Conservation (phyloP, 2,797 vertebrate species). For the Potorous gilbertii region DNA sequence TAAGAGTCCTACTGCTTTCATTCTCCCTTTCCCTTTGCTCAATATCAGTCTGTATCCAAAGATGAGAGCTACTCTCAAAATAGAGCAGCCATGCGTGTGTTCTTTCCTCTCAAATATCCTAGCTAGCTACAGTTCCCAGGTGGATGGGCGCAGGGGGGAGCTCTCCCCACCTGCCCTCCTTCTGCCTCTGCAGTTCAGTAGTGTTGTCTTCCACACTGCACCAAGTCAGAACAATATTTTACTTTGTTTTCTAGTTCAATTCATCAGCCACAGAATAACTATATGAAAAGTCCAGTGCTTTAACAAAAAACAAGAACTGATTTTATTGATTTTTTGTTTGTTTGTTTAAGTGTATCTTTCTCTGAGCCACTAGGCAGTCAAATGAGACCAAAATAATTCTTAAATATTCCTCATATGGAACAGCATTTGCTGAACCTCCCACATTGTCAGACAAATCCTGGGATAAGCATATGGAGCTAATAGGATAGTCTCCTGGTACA, state of each 20-base stretch:
- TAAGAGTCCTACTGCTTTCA: neutral
- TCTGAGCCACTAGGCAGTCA: slow-evolving; percentile 34
- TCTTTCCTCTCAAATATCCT: neutral
- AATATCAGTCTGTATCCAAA: neutral
- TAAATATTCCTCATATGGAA: slow-evolving; percentile 5
- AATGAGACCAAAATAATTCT: slow-evolving; percentile 26
- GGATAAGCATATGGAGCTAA: neutral
- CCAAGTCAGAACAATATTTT: neutral
- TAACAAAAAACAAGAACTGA: neutral
- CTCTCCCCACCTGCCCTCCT: neutral
- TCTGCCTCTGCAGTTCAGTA: neutral
- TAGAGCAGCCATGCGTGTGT: neutral
- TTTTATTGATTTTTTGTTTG: neutral
- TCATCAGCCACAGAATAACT: neutral
- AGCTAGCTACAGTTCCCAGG: neutral
- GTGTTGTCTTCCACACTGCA: neutral
- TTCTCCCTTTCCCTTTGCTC: neutral
- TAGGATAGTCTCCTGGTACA: neutral
- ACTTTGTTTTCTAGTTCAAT: neutral
- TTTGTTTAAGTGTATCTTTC: slow-evolving; percentile 30
- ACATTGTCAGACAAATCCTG: slow-evolving; percentile 2
- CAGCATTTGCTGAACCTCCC: neutral
- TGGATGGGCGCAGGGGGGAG: neutral
- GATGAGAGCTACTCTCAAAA: neutral
- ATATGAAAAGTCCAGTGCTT: neutral